Evolutionary conservation across 2,888 invertebrate species (phyloP).

Genomic region (Tachina grossa): DNA sequence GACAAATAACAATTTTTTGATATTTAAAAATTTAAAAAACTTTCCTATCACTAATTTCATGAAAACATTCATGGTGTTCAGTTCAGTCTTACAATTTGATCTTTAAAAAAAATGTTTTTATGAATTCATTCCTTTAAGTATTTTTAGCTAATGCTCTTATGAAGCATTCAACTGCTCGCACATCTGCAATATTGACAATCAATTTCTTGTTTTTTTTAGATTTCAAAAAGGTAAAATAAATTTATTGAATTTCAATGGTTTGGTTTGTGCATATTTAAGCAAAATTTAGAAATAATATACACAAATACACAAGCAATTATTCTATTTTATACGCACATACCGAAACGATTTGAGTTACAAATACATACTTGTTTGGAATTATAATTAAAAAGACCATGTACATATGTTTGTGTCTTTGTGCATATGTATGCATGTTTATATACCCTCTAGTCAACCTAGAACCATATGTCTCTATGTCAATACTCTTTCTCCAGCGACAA

Average conservation of each 20-base stretch:
- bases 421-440: background rate
- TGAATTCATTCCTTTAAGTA: slow-evolving; percentile 24
- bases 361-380: slow-evolving; percentile 24
- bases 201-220: background rate
- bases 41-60: no score
- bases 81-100: background rate
- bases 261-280: slow-evolving; percentile 37
- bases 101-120: background rate
- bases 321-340: background rate
- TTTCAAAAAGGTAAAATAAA: slow-evolving; percentile 40
- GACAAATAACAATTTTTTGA: no score
- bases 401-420: background rate
- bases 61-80: no score
- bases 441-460: no score
- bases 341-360: slow-evolving; percentile 4
- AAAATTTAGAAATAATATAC: slow-evolving; percentile 29
- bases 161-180: background rate
- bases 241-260: slow-evolving; percentile 18
- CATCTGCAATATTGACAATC: slow-evolving; percentile 6
- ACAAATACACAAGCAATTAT: slow-evolving; percentile 4
- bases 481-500: no score
- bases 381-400: slow-evolving; percentile 11
- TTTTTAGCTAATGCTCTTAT: background rate
- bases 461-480: no score
- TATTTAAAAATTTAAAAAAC: no score